Base-by-base conservation (phyloP, 2,888 invertebrate genomes). In the Lasioglossum malachurum region DNA sequence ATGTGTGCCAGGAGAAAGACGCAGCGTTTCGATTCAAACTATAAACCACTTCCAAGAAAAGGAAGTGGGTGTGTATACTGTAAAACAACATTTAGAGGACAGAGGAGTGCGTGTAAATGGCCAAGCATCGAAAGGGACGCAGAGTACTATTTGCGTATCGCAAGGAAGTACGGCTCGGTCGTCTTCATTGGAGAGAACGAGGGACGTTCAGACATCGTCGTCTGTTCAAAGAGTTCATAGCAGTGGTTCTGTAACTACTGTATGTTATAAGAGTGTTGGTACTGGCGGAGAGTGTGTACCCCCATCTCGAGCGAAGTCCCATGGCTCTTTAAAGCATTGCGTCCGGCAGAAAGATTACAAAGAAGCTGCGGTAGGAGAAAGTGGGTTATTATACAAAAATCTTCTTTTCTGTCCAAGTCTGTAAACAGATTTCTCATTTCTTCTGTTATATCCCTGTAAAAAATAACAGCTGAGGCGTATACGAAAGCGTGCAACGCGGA, bases 251-350 rank as follows among this genome's bases (percentile, higher is more conserved):
- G 7, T 80, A 10, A 78, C 71, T 14, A n/a, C 69, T 31, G 57
- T 76, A n/a, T 64, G 41, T n/a, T 10, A 44, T 12, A 53, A 57
- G 10, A 41, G 35, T 41, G 79, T 84, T 38, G 84, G 82, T 38
- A 74, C 14, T 7, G 80, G 88, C 1, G 80, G 82, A 23, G 88
- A 88, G 35, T 83, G 73, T 69, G 49, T 84, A 4, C 74, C 82
- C 16, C 53, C 89, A 16, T 75, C 49, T 74, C 80, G 19, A 76
- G 27, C 38, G 1, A 38, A 78, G 23, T 87, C 78, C 16, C 5
- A 79, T 23, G 60, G 57, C 35, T 27, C 71, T 12, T 8, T 81
- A 27, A 69, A 81, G 79, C 4, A 16, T 38, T 57, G 77, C 31
- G 14, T 53, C 14, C 64, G 8, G 16, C 71, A 41, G 4, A 23